Base-by-base conservation (phyloP, 2,888 invertebrate species). In the Mimumesa dahlbomi region DNA sequence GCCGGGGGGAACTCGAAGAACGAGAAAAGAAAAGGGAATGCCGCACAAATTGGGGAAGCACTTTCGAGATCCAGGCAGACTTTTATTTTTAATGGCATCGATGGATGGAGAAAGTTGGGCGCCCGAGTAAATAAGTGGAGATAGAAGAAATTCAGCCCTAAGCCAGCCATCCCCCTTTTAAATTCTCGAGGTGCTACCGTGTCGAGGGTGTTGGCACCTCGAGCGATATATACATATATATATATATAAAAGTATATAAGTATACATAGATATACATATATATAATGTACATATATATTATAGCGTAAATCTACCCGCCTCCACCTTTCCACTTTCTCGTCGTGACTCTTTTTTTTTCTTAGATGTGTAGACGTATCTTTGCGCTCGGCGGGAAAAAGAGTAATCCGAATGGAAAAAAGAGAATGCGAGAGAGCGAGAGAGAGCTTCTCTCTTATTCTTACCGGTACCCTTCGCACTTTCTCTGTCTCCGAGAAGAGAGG, bases 291-390 rank as follows among this genome's bases (percentile, higher is more conserved):
- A 34, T 29, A 29, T 25, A 59, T 63, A 68, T 72, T 76, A 69
- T 73, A 84, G 82, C 72, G 79, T 70, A 81, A 83, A 83, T 84
- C 82, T 75, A 76, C 71, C 72, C 69, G 68, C 77, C 64, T 58
- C 66, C 69, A 56, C 49, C 45, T 68, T 52, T 63, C 38, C 50
- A 43, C 61, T 62, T n/a, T 70, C 56, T 57, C 54, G 53, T 59
- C 68, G 42, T 38, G 52, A 50, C 72, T 67, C 54, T 54, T 66
- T 46, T n/a, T n/a, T n/a, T 19, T 70, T 48, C 61, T 52, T 36
- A 21, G 43, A 46, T 54, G 59, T 64, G 62, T 58, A 70, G 73
- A 69, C 66, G 61, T 52, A 54, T 42, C 61, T 70, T 69, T 29
- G 42, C 13, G 43, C 45, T 18, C 38, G 34, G n/a, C 14, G 43